Base-by-base conservation (phyloP, 2,888 invertebrate genomes). In the Suillia variegata region DNA sequence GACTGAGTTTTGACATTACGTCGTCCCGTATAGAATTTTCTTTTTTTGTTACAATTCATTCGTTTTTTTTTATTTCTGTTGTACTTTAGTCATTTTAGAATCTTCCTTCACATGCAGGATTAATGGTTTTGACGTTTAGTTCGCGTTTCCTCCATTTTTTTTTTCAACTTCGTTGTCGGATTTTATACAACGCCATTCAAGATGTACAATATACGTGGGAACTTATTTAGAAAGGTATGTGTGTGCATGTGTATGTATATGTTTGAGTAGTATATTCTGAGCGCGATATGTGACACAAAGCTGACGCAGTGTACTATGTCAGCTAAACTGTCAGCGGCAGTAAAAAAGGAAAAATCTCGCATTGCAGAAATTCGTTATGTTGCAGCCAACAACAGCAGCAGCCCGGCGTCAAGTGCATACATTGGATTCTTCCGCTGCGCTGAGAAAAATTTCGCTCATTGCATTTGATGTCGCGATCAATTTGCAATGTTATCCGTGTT, bases 121-220 rank as follows among this genome's bases (percentile, higher is more conserved):
- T 33, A 34, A 49, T 58, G 62, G 33, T 38, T 55, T 24, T 58
- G 61, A 58, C 58, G 51, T 61, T 61, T 58, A 53, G 52, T 56
- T 58, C 31, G 67, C 68, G 66, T 58, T 58, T 64, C 2, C 26
- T 21, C 48, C 60, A 31, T 47, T 49, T n/a, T 61, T 55, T 42
- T 18, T n/a, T n/a, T n/a, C n/a, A n/a, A n/a, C n/a, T n/a, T 20
- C 21, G 18, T 38, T 22, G n/a, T 13, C n/a, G 31, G 31, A 31
- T n/a, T 31, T 31, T 31, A 12, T 12, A 8, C 31, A 31, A 12
- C 12, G 6, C 12, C 12, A 31, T 31, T 6, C 31, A 31, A 31
- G 31, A 31, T 12, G 12, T 12, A 31, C 31, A 31, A 31, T 31
- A 12, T 12, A 31, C 6, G 31, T 31, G 6, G 42, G 21, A 22